Evolutionary conservation across 2,888 invertebrate genomes (phyloP).

Genomic region (Mesorhabditis spiculigera): DNA sequence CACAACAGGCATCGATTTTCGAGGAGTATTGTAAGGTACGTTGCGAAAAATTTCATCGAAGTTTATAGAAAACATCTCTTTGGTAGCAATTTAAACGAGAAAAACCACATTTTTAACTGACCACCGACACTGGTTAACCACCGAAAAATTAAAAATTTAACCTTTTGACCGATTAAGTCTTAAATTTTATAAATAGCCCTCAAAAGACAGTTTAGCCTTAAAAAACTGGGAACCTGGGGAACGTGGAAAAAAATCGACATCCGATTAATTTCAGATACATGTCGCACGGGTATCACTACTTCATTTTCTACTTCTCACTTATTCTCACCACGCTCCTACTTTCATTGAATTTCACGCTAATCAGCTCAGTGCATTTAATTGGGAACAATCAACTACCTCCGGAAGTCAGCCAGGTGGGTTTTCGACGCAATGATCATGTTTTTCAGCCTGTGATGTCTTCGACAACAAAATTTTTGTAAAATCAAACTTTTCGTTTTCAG

Average conservation of each 20-base stretch:
- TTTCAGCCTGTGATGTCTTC: neutral
- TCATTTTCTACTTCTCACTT: conserved; percentile 42
- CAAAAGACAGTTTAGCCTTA: too few species aligned
- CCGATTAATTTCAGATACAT: conserved; percentile 35
- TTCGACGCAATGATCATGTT: neutral
- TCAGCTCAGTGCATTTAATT: conserved; percentile 50
- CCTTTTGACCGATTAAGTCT: too few species aligned
- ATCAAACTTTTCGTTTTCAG: conserved; percentile 11
- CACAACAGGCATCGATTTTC: conserved; percentile 52
- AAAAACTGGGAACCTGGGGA: neutral
- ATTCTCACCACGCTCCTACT: conserved; percentile 29
- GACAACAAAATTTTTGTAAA: neutral
- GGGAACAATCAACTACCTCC: conserved; percentile 51
- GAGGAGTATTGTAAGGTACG: conserved; percentile 46
- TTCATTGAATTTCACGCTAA: conserved; percentile 38
- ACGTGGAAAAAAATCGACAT: neutral
- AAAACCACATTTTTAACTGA: too few species aligned
- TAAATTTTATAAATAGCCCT: too few species aligned
- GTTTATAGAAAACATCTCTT: too few species aligned
- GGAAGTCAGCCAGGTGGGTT: conserved; percentile 43
- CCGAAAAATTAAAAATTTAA: too few species aligned
- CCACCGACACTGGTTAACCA: too few species aligned
- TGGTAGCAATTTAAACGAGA: too few species aligned
- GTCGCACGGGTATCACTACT: conserved; percentile 47
- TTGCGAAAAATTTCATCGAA: neutral